Conservation (phyloP, 2,888 invertebrate genomes). For the Synergus japonicus region DNA sequence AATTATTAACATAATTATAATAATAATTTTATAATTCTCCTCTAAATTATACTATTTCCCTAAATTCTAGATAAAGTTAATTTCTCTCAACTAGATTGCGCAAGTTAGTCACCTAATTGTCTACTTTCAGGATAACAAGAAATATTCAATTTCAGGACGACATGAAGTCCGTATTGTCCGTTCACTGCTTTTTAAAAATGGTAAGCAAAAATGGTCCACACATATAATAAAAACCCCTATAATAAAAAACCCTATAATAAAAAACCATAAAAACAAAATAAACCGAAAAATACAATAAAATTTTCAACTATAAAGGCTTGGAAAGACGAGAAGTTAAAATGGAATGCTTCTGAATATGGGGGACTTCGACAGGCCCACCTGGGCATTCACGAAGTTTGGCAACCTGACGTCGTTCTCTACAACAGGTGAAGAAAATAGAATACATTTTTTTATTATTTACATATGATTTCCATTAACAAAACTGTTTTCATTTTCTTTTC, state of each 20-base stretch:
- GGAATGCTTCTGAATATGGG: slow-evolving; percentile 85
- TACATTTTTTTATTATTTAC: background rate
- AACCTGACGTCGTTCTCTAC: slow-evolving; percentile 86
- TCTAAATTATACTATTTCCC: background rate
- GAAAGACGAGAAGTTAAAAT: slow-evolving; percentile 86
- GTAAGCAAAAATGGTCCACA: slow-evolving; percentile 35
- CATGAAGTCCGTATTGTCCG: slow-evolving; percentile 54
- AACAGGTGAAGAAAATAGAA: slow-evolving; percentile 79
- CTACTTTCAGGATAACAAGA: slow-evolving; percentile 35
- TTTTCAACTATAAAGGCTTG: slow-evolving; percentile 80
- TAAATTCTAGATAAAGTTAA: slow-evolving; percentile 15
- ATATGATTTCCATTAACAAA: slow-evolving; percentile 35
- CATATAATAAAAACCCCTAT: background rate
- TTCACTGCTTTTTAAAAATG: slow-evolving; percentile 54
- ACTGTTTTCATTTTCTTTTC: background rate
- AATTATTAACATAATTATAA: too few species aligned
- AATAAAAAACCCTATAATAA: background rate
- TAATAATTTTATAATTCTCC: background rate
- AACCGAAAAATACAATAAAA: background rate
- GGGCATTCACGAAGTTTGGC: slow-evolving; percentile 87
- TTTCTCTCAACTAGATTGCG: slow-evolving; percentile 1
- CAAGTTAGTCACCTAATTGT: slow-evolving; percentile 3
- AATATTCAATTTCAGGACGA: slow-evolving; percentile 52
- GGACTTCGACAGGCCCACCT: slow-evolving; percentile 81
- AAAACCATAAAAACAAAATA: background rate